Evolutionary conservation across 2,797 vertebrate genomes (phyloP).

Genomic region (Halcyon leucocephala): DNA sequence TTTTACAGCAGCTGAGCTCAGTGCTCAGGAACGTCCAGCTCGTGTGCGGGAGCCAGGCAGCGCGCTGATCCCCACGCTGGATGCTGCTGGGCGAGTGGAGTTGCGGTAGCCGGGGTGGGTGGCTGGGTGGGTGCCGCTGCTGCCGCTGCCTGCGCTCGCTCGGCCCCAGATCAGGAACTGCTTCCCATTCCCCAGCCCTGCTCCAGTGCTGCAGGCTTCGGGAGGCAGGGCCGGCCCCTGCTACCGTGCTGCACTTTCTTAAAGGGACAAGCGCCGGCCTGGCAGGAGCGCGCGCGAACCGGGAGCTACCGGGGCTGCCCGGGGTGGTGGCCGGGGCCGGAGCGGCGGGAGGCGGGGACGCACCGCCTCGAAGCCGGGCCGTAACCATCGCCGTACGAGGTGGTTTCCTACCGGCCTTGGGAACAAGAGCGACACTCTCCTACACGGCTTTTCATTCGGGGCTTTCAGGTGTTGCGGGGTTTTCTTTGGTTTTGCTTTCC

Average conservation of each 20-base stretch:
- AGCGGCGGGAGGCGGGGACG: neutral
- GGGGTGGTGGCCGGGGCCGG: neutral
- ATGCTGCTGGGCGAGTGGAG: neutral
- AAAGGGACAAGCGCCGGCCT: constrained; percentile 68
- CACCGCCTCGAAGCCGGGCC: neutral
- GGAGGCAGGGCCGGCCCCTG: constrained; percentile 60
- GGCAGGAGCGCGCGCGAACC: neutral
- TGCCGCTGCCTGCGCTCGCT: neutral
- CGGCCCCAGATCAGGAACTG: constrained; percentile 46
- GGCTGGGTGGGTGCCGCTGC: neutral
- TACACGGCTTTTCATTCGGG: accelerated
- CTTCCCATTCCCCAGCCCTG: constrained; percentile 52
- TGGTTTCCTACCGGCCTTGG: neutral
- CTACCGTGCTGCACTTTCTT: constrained; percentile 68
- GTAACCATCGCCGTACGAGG: accelerated
- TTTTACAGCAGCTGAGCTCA: constrained; percentile 70
- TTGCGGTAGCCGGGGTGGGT: neutral
- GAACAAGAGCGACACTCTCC: accelerated
- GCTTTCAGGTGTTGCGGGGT: neutral
- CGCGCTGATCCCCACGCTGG: neutral
- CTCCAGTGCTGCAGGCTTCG: constrained; percentile 1
- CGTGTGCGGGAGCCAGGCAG: neutral
- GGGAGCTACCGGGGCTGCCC: neutral
- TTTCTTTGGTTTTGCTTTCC: too few species aligned
- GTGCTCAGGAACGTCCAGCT: constrained; percentile 58